Percentiles rank a stretch among this genome's conserved stretches.
Evolutionary conservation across 2,113 vertebrate genomes (phyloP).

Genomic region (Plectropomus leopardus): DNA sequence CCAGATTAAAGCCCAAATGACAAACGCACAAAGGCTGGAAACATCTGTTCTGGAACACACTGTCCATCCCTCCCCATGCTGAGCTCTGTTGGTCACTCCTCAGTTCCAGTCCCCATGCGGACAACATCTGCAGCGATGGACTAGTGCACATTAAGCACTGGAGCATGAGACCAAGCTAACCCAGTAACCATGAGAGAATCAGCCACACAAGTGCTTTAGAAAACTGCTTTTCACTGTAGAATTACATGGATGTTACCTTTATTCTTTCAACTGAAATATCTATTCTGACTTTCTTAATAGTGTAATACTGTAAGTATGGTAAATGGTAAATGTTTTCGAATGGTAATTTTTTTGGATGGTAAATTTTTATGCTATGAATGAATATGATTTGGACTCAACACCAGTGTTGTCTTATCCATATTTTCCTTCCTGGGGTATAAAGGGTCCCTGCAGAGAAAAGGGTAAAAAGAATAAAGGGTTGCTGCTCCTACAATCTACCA

Average conservation of each 20-base stretch:
- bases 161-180: constrained; percentile 74
- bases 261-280: neutral
- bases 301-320: neutral
- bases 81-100: constrained; percentile 78
- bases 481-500: neutral
- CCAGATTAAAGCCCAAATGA: constrained; percentile 85
- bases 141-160: constrained; percentile 80
- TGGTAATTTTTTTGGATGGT: too few relatives aligned
- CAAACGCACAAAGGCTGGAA: constrained; percentile 78
- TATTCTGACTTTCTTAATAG: too few relatives aligned
- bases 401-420: neutral
- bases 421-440: neutral
- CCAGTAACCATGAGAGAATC: constrained; percentile 60
- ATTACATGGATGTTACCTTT: neutral
- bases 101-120: constrained; percentile 64
- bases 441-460: neutral
- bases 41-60: constrained; percentile 83
- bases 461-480: constrained; percentile 3
- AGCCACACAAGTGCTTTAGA: constrained; percentile 23
- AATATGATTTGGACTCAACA: neutral
- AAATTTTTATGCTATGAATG: too few relatives aligned
- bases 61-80: constrained; percentile 65
- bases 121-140: constrained; percentile 82
- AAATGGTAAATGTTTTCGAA: too few relatives aligned
- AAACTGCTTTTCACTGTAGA: neutral